Conservation (phyloP, 2,888 invertebrate genomes). For the Lithophane leautieri region DNA sequence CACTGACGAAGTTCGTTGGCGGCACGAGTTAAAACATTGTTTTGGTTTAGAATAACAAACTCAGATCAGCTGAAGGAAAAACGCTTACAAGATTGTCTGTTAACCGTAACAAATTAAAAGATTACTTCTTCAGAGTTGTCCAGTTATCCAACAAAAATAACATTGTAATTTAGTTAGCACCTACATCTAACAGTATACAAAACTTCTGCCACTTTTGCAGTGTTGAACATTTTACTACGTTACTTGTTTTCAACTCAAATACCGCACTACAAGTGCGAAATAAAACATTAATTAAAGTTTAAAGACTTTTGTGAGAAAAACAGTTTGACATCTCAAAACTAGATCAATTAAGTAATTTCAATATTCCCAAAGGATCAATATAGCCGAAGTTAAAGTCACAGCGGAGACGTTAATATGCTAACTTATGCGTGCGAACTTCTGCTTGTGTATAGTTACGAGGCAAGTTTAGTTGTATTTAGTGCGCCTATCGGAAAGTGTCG, state of each 20-base stretch:
- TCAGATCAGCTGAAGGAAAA: conserved; percentile 73
- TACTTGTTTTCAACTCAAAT: conserved; percentile 38
- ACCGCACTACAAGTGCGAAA: conserved; percentile 25
- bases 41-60: conserved; percentile 76
- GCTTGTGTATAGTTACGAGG: conserved; percentile 80
- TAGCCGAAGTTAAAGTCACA: conserved; percentile 78
- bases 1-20: conserved; percentile 76
- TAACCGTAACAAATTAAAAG: conserved; percentile 52
- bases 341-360: conserved; percentile 77
- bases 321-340: conserved; percentile 69
- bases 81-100: conserved; percentile 50
- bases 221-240: conserved; percentile 56
- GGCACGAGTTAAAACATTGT: conserved; percentile 77
- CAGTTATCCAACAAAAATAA: conserved; percentile 31
- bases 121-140: conserved; percentile 30
- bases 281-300: conserved; percentile 59
- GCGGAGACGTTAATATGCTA: conserved; percentile 84
- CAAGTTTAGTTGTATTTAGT: conserved; percentile 78
- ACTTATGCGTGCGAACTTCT: conserved; percentile 84
- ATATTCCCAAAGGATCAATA: conserved; percentile 80
- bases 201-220: conserved; percentile 54
- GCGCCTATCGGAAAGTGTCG: conserved; percentile 74
- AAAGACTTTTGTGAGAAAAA: conserved; percentile 61
- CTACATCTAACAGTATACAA: conserved; percentile 31
- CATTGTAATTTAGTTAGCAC: conserved; percentile 45